These are phyloP conservation scores for Seriola quinqueradiata DNA, from an alignment of 2,113 vertebrate species.

Conservation along the genomic window DNA sequence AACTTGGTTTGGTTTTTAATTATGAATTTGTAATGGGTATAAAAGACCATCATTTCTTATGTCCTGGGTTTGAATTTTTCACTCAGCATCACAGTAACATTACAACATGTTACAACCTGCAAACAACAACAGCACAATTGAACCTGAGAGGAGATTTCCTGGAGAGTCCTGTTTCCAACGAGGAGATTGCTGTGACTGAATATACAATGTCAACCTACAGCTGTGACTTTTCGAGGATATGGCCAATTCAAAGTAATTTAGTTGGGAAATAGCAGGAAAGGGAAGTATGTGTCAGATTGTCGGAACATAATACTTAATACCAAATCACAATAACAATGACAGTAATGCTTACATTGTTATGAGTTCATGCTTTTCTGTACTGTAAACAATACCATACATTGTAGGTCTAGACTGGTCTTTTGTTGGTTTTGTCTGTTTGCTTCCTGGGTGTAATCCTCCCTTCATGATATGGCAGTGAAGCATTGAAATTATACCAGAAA, in stretches of 20 bases:
- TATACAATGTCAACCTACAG: not conserved
- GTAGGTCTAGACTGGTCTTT: conserved; percentile 20
- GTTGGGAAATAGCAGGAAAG: conserved; percentile 2
- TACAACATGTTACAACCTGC: not conserved
- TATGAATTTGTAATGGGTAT: not conserved
- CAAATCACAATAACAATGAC: conserved; percentile 17
- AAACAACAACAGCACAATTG: not conserved
- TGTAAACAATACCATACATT: conserved; percentile 20
- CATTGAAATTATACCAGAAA: conserved; percentile 69
- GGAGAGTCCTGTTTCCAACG: not conserved
- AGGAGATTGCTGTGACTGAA: not conserved
- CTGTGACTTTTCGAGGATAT: not conserved
- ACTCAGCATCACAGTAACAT: not conserved
- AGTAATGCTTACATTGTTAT: conserved; percentile 12
- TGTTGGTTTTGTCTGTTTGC: conserved; percentile 45
- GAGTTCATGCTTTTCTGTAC: conserved; percentile 4
- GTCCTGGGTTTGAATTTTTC: not conserved
- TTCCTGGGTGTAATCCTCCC: conserved; percentile 19
- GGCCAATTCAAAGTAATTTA: not conserved
- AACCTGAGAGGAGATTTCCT: not conserved
- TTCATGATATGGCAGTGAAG: conserved; percentile 46
- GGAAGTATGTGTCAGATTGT: conserved; percentile 23
- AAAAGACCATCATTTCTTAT: not conserved
- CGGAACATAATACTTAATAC: conserved; percentile 25
- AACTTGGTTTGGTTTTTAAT: not conserved